Conservation (phyloP, 2,888 invertebrate species). For the Rhyacophila evoluta region DNA sequence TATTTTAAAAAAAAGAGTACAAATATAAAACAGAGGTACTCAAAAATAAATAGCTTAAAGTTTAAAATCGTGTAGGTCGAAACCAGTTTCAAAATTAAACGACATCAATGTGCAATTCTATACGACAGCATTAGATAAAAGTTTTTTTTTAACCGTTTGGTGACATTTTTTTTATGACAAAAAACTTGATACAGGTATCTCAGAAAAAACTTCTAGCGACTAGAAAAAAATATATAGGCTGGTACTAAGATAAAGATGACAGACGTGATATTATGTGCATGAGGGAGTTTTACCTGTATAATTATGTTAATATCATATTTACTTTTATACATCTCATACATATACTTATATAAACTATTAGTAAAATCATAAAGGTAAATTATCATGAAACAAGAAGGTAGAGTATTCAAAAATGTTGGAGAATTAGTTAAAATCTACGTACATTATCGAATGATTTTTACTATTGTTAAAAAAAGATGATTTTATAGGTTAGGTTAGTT, state of each 20-base stretch:
- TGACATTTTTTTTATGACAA: constrained; percentile 11
- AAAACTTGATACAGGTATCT: constrained; percentile 3
- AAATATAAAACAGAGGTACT: no score
- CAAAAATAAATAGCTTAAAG: no score
- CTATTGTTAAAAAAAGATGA: no score
- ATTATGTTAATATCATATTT: not conserved
- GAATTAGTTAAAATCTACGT: no score
- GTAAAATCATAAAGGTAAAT: no score
- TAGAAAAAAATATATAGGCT: not conserved
- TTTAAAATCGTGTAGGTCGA: not conserved
- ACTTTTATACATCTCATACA: no score
- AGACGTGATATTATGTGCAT: not conserved
- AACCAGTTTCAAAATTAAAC: not conserved
- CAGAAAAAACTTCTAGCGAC: not conserved
- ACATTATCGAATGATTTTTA: no score
- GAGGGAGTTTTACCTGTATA: not conserved
- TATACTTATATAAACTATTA: no score
- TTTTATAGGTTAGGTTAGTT: no score
- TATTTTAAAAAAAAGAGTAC: no score
- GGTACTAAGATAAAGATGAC: not conserved
- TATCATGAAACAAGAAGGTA: no score
- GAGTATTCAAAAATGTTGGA: no score
- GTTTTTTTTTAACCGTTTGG: constrained; percentile 10
- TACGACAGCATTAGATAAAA: not conserved
- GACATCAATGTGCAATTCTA: constrained; percentile 22